Evolutionary conservation across 2,797 vertebrate species (phyloP).

Genomic region (Lagorchestes hirsutus): DNA sequence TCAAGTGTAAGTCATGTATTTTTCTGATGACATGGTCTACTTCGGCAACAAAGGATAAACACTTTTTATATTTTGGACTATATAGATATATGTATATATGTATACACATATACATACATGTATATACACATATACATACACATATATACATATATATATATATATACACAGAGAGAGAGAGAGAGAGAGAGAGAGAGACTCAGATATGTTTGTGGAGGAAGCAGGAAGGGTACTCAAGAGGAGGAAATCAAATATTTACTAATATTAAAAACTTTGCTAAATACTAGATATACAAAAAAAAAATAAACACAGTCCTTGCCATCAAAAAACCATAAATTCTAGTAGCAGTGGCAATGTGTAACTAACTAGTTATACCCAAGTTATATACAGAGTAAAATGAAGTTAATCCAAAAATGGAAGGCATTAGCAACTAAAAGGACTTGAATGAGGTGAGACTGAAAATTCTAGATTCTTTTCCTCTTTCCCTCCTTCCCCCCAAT

Average conservation of each 20-base stretch:
- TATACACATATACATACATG: too few species aligned
- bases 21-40: too few species aligned
- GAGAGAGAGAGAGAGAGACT: too few species aligned
- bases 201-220: too few species aligned
- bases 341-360: not conserved
- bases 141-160: too few species aligned
- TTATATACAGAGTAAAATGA: not conserved
- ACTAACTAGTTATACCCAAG: not conserved
- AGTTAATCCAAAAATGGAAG: not conserved
- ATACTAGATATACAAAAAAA: not conserved
- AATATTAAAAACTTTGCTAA: not conserved
- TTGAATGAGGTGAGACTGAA: not conserved
- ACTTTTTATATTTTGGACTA: too few species aligned
- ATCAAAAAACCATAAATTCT: not conserved
- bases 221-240: not conserved
- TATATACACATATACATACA: too few species aligned
- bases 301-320: not conserved
- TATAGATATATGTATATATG: too few species aligned
- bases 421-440: too few species aligned
- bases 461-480: not conserved
- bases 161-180: too few species aligned
- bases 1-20: too few species aligned
- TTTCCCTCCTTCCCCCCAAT: not conserved
- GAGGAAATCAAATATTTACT: not conserved
- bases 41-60: too few species aligned